Percentiles rank a stretch among this genome's conserved stretches.
These are phyloP conservation scores for Albula glossodonta DNA, from an alignment of 2,113 vertebrate species.

Conservation along the genomic window DNA sequence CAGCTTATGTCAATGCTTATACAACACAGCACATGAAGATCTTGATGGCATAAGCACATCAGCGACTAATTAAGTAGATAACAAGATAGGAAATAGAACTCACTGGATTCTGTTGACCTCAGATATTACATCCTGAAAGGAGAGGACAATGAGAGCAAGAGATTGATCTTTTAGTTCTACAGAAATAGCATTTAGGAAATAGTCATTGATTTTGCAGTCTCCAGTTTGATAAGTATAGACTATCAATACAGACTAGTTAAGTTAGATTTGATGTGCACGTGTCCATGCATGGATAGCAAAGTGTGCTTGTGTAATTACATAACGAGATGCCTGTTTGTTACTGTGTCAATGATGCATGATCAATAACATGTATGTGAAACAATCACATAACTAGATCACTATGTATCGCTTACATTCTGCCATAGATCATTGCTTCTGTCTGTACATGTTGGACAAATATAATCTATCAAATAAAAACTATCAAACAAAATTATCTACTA, in stretches of 20 bases:
- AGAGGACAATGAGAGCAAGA: constrained; percentile 26
- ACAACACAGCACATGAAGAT: background rate
- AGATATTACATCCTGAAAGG: constrained; percentile 51
- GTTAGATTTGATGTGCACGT: constrained; percentile 17
- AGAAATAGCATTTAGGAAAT: constrained; percentile 14
- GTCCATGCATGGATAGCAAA: background rate
- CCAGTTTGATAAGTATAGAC: constrained; percentile 13
- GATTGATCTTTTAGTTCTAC: constrained; percentile 7
- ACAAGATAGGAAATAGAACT: constrained; percentile 44
- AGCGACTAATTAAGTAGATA: background rate
- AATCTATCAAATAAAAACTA: too few species aligned
- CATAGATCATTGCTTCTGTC: background rate
- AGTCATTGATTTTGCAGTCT: background rate
- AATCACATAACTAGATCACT: background rate
- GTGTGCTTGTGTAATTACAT: constrained; percentile 16
- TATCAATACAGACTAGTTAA: constrained; percentile 9
- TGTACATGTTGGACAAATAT: background rate
- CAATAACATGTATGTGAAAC: background rate
- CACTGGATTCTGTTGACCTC: constrained; percentile 61
- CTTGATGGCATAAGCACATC: background rate
- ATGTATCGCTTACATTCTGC: background rate
- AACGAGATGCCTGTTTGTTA: constrained; percentile 8
- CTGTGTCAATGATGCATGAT: background rate
- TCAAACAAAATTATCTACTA: too few species aligned
- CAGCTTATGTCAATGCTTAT: background rate